Base-by-base conservation (phyloP, 2,888 invertebrate genomes). In the Brenthis daphne region DNA sequence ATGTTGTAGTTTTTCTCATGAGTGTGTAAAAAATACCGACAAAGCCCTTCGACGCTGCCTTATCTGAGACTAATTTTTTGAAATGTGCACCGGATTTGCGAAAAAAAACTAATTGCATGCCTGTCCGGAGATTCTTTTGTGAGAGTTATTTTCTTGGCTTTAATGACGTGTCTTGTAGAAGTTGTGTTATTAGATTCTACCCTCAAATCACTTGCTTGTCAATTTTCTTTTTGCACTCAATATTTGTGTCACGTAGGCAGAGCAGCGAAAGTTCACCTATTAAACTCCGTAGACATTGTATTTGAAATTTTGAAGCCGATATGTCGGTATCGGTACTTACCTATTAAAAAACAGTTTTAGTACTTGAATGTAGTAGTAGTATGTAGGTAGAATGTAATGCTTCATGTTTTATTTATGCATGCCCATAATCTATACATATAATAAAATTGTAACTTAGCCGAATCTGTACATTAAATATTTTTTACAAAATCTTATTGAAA, bases 11-110 rank as follows among this genome's bases (percentile, higher is more conserved):
- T 88, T 84, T 83, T 84, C 68, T 69, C 60, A 70, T 79, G 82
- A 77, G 81, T 75, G 72, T 56, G 72, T 81, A 88, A 89, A 89
- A 90, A 89, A 79, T 82, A 78, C 91, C 91, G 90, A 88, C 92
- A 91, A 92, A 92, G 87, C 70, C 63, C 53, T 73, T 77, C 80
- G 79, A 74, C 65, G 74, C 77, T 75, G 79, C 77, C 81, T 82
- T 88, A 86, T 86, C 87, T 84, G 77, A 79, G 78, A 78, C 81
- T 79, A 79, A 85, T 85, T 86, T 84, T 80, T 80, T 78, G 79
- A 85, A 84, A 83, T 86, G 80, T 82, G 81, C 78, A 81, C 75
- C 77, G 79, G 77, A 78, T 75, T 80, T 77, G 83, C 77, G 77
- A 77, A 79, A 81, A 16, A 82, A 80, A 74, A 73, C 70, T 82